phyloP scores from a whole-genome alignment of 2,888 invertebrate species.

The Trissolcus japonicus region DNA sequence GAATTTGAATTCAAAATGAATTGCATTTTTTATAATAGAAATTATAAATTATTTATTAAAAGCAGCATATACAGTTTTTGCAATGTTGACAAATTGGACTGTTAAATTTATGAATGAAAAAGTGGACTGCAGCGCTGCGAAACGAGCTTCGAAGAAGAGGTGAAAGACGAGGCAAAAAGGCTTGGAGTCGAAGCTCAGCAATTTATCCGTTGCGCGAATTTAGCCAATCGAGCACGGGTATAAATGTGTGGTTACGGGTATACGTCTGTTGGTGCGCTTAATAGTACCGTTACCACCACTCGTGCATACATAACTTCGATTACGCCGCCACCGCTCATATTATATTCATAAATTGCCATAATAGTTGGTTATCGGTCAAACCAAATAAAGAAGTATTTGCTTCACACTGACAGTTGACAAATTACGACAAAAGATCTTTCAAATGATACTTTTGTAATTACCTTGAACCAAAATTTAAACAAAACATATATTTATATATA shows the following conservation, averaged over 20 bases:
- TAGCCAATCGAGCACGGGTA: slow-evolving; percentile 50
- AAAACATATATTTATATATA: no score
- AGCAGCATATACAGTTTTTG: slow-evolving; percentile 4
- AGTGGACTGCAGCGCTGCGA: slow-evolving; percentile 5
- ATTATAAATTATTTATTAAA: no score
- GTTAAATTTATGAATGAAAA: slow-evolving; percentile 18
- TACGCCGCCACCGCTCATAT: slow-evolving; percentile 35
- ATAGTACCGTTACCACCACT: slow-evolving; percentile 45
- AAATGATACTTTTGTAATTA: neutral
- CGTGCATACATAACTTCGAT: slow-evolving; percentile 40
- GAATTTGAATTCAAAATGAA: no score
- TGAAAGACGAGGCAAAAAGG: slow-evolving; percentile 33
- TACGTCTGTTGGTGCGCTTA: slow-evolving; percentile 32
- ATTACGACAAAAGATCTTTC: neutral
- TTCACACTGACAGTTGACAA: slow-evolving; percentile 7
- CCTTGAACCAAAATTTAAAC: no score
- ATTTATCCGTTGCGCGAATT: slow-evolving; percentile 56
- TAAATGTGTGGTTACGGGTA: slow-evolving; percentile 12
- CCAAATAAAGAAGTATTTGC: slow-evolving; percentile 55
- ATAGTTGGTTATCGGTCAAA: slow-evolving; percentile 48
- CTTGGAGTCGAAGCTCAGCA: slow-evolving; percentile 41
- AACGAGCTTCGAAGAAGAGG: slow-evolving; percentile 33
- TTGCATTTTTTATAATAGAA: no score
- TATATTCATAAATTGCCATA: slow-evolving; percentile 46
- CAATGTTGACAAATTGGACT: slow-evolving; percentile 23